Evolutionary conservation across 2,888 invertebrate species (phyloP), one percentile per base, ranked within the genome.

Genomic region (Dasypogon diadema): DNA sequence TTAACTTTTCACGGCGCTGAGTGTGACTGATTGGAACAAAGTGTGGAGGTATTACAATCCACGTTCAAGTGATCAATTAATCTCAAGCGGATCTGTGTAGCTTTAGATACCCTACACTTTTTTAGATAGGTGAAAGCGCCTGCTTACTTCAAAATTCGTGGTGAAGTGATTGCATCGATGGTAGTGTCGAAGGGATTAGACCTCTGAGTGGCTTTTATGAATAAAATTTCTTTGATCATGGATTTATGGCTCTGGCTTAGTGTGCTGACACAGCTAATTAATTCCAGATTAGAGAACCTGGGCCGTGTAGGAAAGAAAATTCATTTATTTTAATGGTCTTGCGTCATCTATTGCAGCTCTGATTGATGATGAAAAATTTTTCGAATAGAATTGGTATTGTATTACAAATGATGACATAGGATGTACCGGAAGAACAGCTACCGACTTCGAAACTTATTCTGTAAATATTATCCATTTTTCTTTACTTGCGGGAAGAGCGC

Each of bases 221-320:
- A 70, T 70, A 54, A 70, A 70, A 54, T 34, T 51, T 18, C 70
- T 70, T 70, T 70, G 70, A 70, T 70, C 70, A 34, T 70, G 22
- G 70, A 70, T 70, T 70, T 70, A 70, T 70, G 30, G 70, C 70
- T 14, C n/a, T 5, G 30, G 30, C 51, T 54, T 37, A 46, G 30
- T 34, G 18, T 22, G 26, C 34, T 70, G 70, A 70, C 54, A 18
- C 54, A 18, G 54, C 51, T 54, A 70, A 70, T 70, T 70, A 51
- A 70, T 70, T 30, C 54, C 30, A 34, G 10, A 26, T 70, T 30
- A 26, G 46, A 30, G 46, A 14, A 34, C 16, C 51, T 10, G 70
- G 54, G 54, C 54, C 34, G 54, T 8, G 18, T 18, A 16, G 34
- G 5, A 18, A 21, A 2, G 65, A 18, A 34, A 34, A 34, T 26